Evolutionary conservation across 2,888 invertebrate genomes (phyloP).

Genomic region (Eristalis tenax): DNA sequence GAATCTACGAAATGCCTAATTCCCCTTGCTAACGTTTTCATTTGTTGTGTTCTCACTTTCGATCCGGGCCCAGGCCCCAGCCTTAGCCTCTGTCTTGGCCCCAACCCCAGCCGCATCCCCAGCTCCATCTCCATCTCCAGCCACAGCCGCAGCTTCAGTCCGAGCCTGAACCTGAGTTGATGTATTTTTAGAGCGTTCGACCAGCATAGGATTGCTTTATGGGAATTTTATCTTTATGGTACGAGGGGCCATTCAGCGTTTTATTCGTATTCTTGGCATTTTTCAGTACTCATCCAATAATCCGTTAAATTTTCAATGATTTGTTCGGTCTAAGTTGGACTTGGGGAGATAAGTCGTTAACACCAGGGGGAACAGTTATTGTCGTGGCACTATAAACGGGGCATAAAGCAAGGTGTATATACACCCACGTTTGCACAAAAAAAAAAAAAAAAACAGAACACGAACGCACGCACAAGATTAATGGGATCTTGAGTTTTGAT

Average conservation of each 20-base stretch:
- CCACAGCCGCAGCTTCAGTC: not conserved
- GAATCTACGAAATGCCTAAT: slow-evolving; percentile 61
- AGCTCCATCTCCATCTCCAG: not conserved
- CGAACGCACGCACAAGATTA: not conserved
- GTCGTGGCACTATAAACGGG: slow-evolving; percentile 40
- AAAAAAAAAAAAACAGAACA: not conserved
- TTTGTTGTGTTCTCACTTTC: slow-evolving; percentile 57
- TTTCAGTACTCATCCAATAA: slow-evolving; percentile 48
- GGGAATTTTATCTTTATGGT: slow-evolving; percentile 66
- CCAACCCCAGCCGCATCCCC: not conserved
- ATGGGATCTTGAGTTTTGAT: slow-evolving; percentile 1
- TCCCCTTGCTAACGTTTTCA: slow-evolving; percentile 53
- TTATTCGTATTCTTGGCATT: slow-evolving; percentile 61
- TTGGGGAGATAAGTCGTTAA: slow-evolving; percentile 57
- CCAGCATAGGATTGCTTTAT: slow-evolving; percentile 43
- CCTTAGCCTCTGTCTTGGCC: not conserved
- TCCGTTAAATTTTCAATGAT: slow-evolving; percentile 65
- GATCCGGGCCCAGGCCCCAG: slow-evolving; percentile 22
- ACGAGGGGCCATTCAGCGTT: slow-evolving; percentile 51
- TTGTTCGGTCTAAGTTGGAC: slow-evolving; percentile 42
- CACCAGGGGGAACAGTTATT: slow-evolving; percentile 60
- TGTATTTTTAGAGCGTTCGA: slow-evolving; percentile 38
- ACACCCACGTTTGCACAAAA: slow-evolving; percentile 36
- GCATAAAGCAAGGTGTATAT: slow-evolving; percentile 36
- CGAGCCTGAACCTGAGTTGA: not conserved